Evolutionary conservation across 2,888 invertebrate species (phyloP), one percentile per base, ranked within the genome.

Genomic region (Leucania comma): DNA sequence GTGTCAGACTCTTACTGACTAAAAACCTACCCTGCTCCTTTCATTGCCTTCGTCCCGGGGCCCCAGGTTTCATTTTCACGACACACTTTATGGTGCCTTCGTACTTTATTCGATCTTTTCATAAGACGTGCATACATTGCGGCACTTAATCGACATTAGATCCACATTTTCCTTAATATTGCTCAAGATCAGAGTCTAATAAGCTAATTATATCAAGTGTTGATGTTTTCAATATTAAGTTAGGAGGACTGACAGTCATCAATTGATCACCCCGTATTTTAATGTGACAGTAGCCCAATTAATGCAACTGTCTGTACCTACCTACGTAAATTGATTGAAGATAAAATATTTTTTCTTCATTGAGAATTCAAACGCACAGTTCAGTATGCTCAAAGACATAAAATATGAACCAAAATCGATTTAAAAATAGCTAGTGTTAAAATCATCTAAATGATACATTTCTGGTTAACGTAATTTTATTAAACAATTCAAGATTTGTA

Each of bases 401-500:
- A 58, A 17, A 12, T 17, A 35, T 24, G 29, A 38, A 42, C 2
- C 5, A 20, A 24, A 26, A 42, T 24, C 6, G 1, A 42, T 24
- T 53, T 29, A 53, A 8, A 24, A 48, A 48, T 48, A 48, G n/a
- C 5, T 42, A 17, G 17, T 42, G 17, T 42, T 20, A 26, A 26
- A 35, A 29, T 24, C 10, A 12, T 22, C 20, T 24, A 14, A 46
- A 71, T 46, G 51, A 59, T 73, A 10, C 8, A 35, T 4, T n/a
- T 26, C 35, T 22, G 62, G 5, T 26, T 72, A 22, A 62, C 17
- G 20, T 26, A 61, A 75, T 48, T 64, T 10, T 54, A 66, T 59
- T 51, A 64, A 76, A 64, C 57, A 38, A 58, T 70, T 62, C 24
- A 42, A 57, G 51, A 70, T 71, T 75, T 69, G 77, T 78, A 77